These are phyloP conservation scores for Meloe dianella DNA, from an alignment of 2,888 invertebrate species.

Conservation along the genomic window DNA sequence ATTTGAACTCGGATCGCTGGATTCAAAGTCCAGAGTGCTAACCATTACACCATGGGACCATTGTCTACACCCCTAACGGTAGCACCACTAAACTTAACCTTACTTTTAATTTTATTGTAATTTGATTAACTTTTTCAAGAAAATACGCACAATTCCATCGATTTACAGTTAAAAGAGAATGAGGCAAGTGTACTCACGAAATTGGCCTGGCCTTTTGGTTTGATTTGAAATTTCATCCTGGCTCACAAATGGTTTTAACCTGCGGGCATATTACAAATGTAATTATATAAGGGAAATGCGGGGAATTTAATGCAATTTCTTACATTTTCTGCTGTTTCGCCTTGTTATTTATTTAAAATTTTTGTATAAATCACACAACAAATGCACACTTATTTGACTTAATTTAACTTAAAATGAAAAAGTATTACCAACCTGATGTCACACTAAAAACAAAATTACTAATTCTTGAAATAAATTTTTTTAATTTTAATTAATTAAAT, in stretches of 20 bases:
- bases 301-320: background rate
- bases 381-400: background rate
- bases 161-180: too few relatives aligned
- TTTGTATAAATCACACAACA: too few relatives aligned
- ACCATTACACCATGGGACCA: conserved; percentile 70
- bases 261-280: background rate
- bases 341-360: background rate
- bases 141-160: too few relatives aligned
- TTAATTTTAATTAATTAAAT: background rate
- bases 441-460: background rate
- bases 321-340: background rate
- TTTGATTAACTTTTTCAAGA: too few relatives aligned
- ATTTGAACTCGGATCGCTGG: conserved; percentile 69
- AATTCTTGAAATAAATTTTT: background rate
- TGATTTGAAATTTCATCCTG: background rate
- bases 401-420: too few relatives aligned
- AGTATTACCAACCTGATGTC: background rate
- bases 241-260: background rate
- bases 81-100: too few relatives aligned
- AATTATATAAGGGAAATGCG: background rate
- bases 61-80: background rate
- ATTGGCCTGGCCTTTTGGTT: background rate
- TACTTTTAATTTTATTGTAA: too few relatives aligned
- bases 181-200: background rate
- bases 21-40: conserved; percentile 71